Conservation (phyloP, 2,797 vertebrate genomes). For the Sparidentex hasta region DNA sequence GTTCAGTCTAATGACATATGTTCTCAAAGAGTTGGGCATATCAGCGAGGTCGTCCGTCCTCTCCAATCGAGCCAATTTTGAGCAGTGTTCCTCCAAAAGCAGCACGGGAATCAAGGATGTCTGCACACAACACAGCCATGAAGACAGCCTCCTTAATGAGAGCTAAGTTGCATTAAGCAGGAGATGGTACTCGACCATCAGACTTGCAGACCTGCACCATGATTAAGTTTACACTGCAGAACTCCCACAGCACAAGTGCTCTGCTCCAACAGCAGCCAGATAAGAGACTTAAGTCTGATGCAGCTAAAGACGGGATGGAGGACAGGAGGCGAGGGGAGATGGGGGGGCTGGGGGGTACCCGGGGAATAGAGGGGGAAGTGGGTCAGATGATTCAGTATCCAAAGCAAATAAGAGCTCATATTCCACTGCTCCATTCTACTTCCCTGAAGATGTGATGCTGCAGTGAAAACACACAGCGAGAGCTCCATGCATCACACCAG, state of each 20-base stretch:
- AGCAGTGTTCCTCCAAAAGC: conserved; percentile 34
- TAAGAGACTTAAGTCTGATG: conserved; percentile 69
- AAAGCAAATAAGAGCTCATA: conserved; percentile 78
- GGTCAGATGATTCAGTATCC: conserved; percentile 81
- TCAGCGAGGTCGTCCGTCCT: conserved; percentile 50
- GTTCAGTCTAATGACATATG: conserved; percentile 47
- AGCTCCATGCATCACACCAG: conserved; percentile 26
- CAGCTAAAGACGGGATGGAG: conserved; percentile 45
- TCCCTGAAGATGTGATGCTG: conserved; percentile 58
- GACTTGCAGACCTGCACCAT: conserved; percentile 51
- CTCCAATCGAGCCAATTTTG: conserved; percentile 18
- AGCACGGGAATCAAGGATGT: conserved; percentile 13
- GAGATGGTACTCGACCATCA: conserved; percentile 48
- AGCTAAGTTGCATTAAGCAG: conserved; percentile 45
- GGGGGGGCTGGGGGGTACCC: conserved; percentile 28
- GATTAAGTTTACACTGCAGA: conserved; percentile 60
- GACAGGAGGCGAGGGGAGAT: conserved; percentile 32
- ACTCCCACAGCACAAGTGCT: conserved; percentile 55
- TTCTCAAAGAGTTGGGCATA: conserved; percentile 40
- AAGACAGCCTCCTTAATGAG: conserved; percentile 33
- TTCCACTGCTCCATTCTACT: conserved; percentile 56
- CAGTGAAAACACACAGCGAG: conserved; percentile 47
- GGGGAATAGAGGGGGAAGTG: conserved; percentile 75
- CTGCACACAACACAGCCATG: conserved; percentile 8
- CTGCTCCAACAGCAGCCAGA: conserved; percentile 47